Percentiles rank a stretch among this genome's conserved stretches.
Conservation (phyloP, 2,113 vertebrate genomes). For the Nannobrachium achirus region DNA sequence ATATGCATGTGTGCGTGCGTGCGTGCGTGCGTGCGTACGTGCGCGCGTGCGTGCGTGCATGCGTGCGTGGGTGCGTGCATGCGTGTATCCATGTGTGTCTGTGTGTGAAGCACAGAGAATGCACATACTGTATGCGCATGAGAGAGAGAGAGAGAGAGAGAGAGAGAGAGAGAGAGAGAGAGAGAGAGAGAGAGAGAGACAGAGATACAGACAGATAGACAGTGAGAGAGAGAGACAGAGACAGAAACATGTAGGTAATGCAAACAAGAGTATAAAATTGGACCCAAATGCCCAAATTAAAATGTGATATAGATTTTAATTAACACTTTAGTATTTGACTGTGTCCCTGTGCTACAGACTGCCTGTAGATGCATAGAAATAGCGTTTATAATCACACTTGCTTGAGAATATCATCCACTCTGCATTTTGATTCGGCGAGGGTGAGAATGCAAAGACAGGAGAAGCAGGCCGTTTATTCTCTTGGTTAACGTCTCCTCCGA, state of each 20-base stretch:
- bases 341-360: too few species aligned
- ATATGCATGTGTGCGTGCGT: conserved; percentile 8
- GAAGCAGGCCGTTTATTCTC: background rate
- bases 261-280: too few species aligned
- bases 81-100: background rate
- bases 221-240: too few species aligned
- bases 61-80: background rate
- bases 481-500: conserved; percentile 21
- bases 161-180: background rate
- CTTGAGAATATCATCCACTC: background rate
- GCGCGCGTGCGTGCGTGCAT: conserved; percentile 1
- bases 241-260: too few species aligned
- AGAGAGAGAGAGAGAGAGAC: conserved; percentile 10
- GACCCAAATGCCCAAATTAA: too few species aligned
- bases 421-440: background rate
- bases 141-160: background rate
- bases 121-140: background rate
- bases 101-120: background rate
- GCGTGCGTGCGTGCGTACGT: background rate
- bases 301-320: too few species aligned
- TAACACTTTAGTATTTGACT: too few species aligned
- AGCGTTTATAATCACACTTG: too few species aligned
- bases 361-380: too few species aligned
- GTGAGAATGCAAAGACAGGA: background rate
- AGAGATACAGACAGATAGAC: too few species aligned